These are phyloP conservation scores for Cerceris rybyensis DNA, from an alignment of 2,888 invertebrate species.

Conservation along the genomic window DNA sequence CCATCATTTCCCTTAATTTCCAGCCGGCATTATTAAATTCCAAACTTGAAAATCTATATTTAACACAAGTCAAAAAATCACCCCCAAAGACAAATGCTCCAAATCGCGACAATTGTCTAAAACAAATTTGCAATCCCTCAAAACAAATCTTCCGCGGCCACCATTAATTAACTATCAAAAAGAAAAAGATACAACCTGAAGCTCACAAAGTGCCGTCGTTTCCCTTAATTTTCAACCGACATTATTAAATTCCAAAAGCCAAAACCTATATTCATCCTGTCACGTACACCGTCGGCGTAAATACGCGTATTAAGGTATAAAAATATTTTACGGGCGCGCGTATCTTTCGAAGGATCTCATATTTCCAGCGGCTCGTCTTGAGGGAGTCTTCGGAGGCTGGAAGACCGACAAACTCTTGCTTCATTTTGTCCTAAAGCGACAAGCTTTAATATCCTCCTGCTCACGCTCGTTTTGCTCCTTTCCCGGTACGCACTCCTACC, in stretches of 20 bases:
- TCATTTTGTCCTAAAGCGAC: slow-evolving; percentile 81
- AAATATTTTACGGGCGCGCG: slow-evolving; percentile 43
- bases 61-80: too few relatives aligned
- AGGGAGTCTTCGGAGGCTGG: slow-evolving; percentile 36
- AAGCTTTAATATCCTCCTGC: slow-evolving; percentile 79
- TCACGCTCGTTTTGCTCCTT: slow-evolving; percentile 55
- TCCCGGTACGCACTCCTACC: slow-evolving; percentile 36
- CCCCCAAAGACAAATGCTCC: too few relatives aligned
- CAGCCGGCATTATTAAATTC: too few relatives aligned
- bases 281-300: slow-evolving; percentile 26
- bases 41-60: background rate
- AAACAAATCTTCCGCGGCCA: too few relatives aligned
- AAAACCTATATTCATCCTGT: background rate
- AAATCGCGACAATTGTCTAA: too few relatives aligned
- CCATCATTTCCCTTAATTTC: too few relatives aligned
- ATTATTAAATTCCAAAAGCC: too few relatives aligned
- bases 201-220: too few relatives aligned
- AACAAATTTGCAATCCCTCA: too few relatives aligned
- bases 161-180: too few relatives aligned
- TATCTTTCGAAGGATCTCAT: slow-evolving; percentile 53
- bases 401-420: slow-evolving; percentile 65
- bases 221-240: too few relatives aligned
- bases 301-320: slow-evolving; percentile 53
- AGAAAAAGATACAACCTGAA: too few relatives aligned
- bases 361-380: slow-evolving; percentile 40